Evolutionary conservation across 1,140 invertebrate species (phyloP), one percentile per base, ranked within the genome.

Genomic region (Ladona fulva): DNA sequence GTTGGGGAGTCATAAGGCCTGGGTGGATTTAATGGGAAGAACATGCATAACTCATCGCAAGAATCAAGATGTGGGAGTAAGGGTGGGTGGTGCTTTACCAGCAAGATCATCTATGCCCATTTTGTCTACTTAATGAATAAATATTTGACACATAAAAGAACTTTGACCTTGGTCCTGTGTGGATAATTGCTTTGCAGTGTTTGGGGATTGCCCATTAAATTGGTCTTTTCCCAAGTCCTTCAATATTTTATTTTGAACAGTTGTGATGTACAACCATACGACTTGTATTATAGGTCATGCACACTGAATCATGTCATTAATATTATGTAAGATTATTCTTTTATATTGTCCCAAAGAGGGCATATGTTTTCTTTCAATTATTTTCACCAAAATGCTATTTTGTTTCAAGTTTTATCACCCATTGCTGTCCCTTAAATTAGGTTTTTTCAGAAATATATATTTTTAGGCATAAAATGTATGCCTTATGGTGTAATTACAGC

Each of bases 1-100:
- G 74, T 25, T 75, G 19, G 25, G 19, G 7, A 75, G 5, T 25
- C n/a, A n/a, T n/a, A n/a, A n/a, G n/a, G n/a, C n/a, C 7, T 75
- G 19, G 12, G 37, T 66, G 52, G 52, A 22, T 42, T 74, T 37
- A 52, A 78, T 74, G 77, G 77, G 77, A 74, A 78, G 66, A 74
- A 74, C 25, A 78, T 42, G 44, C 24, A 12, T 74, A 3, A 73
- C 25, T 74, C 77, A 74, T 25, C 42, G 73, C 42, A 74, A 78
- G 73, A 74, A 29, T 37, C 24, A 73, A 78, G 74, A 66, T 66
- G n/a, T 66, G 52, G 66, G 77, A 74, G 52, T 52, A 66, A 77
- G 66, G 25, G 77, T 66, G 77, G 52, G 52, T 19, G 14, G 16
- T 12, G 3, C 52, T 19, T 66, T 16, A 66, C 52, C 52, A 66